Percentiles rank a stretch among this genome's conserved stretches.
phyloP scores from a whole-genome alignment of 1,140 invertebrate species.

The Oppia nitens region DNA sequence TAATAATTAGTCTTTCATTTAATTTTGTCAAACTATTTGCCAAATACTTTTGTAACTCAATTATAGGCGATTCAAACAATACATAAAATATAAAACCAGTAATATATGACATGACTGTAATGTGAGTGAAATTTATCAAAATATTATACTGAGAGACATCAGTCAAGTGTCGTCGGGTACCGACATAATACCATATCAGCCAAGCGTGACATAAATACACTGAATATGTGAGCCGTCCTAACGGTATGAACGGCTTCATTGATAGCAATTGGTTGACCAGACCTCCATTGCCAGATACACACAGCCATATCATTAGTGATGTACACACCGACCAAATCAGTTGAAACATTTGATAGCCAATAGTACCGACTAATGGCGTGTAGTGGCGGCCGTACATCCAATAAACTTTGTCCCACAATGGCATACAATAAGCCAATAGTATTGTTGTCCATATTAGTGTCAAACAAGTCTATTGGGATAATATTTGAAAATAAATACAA shows the following conservation, averaged over 20 bases:
- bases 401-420: neutral
- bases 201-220: slow-evolving; percentile 20
- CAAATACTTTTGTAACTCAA: neutral
- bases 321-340: slow-evolving; percentile 22
- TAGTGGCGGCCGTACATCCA: neutral
- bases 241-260: slow-evolving; percentile 15
- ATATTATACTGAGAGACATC: neutral
- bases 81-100: slow-evolving; percentile 4
- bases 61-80: neutral
- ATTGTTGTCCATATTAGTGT: neutral
- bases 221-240: slow-evolving; percentile 18
- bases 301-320: slow-evolving; percentile 19
- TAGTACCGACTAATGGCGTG: no score
- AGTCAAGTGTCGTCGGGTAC: neutral
- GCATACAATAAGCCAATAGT: neutral
- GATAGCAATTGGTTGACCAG: slow-evolving; percentile 18
- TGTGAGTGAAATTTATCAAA: neutral
- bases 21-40: no score
- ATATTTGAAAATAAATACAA: neutral
- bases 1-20: no score
- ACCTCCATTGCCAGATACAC: slow-evolving; percentile 15
- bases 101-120: neutral
- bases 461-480: no score
- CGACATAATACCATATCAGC: neutral
- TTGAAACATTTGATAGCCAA: no score